Evolutionary conservation across 2,797 vertebrate species (phyloP).

Genomic region (Gallirallus australis): DNA sequence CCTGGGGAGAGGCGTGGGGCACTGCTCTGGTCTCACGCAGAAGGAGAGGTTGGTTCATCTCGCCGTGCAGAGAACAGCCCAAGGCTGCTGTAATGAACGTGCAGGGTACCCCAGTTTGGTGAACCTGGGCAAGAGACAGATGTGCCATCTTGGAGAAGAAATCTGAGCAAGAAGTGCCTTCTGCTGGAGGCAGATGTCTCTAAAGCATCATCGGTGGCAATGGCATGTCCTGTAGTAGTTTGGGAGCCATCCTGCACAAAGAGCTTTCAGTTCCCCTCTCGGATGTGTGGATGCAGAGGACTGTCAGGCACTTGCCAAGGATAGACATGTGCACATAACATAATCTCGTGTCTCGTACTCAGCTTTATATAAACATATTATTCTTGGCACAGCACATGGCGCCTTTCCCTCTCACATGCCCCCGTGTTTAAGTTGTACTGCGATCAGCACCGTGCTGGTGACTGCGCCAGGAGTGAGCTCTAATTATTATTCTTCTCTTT

Average conservation of each 20-base stretch:
- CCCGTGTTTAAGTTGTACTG: background rate
- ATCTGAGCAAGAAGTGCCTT: background rate
- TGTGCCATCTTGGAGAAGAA: background rate
- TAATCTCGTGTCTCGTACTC: background rate
- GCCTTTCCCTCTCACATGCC: background rate
- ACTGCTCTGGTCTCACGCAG: accelerated
- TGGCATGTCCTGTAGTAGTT: background rate
- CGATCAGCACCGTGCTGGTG: background rate
- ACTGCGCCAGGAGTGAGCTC: background rate
- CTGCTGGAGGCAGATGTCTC: background rate
- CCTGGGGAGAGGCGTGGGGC: accelerated
- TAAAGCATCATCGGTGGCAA: background rate
- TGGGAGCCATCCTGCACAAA: background rate
- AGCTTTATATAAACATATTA: background rate
- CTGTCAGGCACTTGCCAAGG: background rate
- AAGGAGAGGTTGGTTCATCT: background rate
- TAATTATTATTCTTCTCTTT: constrained; percentile 37
- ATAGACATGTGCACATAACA: background rate
- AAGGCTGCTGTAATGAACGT: background rate
- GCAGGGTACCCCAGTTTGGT: background rate
- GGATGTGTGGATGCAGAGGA: background rate
- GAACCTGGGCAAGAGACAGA: background rate
- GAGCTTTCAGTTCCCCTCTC: background rate
- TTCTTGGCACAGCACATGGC: background rate
- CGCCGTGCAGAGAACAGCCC: background rate